phyloP scores from a whole-genome alignment of 1,140 invertebrate species.

The Apolygus lucorum region DNA sequence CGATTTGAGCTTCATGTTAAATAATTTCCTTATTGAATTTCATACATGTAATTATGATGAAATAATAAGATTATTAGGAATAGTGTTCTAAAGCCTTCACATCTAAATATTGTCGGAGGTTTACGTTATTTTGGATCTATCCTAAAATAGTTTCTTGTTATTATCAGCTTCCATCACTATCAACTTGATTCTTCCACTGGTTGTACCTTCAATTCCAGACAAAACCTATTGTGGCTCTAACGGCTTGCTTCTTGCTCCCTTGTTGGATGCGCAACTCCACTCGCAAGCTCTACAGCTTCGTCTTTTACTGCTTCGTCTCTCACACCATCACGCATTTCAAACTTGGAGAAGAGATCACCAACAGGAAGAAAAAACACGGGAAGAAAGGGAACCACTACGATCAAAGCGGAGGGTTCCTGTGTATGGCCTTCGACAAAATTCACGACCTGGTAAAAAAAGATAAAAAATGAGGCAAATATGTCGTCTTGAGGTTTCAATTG shows the following conservation, averaged over 20 bases:
- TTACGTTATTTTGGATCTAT: no score
- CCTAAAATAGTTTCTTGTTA: no score
- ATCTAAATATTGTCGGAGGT: no score
- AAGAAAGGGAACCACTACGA: background rate
- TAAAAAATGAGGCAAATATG: no score
- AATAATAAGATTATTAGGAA: no score
- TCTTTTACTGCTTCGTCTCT: conserved; percentile 7
- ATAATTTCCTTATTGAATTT: no score
- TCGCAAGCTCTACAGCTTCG: background rate
- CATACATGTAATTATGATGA: no score
- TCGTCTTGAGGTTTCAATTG: no score
- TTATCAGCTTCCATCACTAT: no score
- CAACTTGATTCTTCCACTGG: no score
- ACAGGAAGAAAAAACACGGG: background rate
- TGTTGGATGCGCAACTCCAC: background rate
- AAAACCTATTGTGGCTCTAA: background rate
- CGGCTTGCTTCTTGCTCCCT: background rate
- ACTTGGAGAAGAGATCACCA: background rate
- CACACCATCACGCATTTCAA: background rate
- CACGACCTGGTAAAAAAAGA: background rate
- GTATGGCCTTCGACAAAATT: background rate
- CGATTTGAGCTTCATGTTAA: no score
- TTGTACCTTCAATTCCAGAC: background rate
- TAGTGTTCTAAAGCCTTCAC: no score
- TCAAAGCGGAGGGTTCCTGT: background rate